Percentiles rank a stretch among this genome's conserved stretches.
Evolutionary conservation across 2,888 invertebrate species (phyloP).

Genomic region (Cryptus armator): DNA sequence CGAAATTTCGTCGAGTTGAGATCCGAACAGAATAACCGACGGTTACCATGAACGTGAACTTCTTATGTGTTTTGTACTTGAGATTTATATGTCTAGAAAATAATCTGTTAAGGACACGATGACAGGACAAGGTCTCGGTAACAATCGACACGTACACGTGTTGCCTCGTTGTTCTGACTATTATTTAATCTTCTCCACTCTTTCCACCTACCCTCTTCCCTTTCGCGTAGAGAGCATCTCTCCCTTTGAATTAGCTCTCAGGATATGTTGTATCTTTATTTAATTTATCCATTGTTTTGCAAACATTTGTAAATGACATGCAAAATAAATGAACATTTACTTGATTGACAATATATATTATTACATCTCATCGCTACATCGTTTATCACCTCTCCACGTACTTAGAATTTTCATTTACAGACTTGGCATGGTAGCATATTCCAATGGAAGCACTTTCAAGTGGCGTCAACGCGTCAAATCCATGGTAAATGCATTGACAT

Average conservation of each 20-base stretch:
- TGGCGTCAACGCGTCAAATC: background rate
- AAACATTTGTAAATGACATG: slow-evolving; percentile 19
- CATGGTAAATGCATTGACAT: slow-evolving; percentile 13
- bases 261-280: slow-evolving; percentile 1
- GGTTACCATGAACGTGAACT: background rate
- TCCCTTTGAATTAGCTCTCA: background rate
- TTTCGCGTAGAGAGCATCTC: background rate
- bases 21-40: background rate
- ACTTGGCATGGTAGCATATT: background rate
- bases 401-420: background rate
- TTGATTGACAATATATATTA: background rate
- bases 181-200: background rate
- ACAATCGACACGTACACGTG: background rate
- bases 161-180: background rate
- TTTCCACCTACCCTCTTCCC: too few relatives aligned
- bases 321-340: slow-evolving; percentile 21
- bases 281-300: background rate
- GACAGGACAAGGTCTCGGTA: background rate
- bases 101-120: slow-evolving; percentile 3
- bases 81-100: background rate
- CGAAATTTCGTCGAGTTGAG: background rate
- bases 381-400: background rate
- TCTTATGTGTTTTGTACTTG: background rate
- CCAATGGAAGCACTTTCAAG: background rate
- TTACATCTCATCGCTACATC: background rate